Conservation (phyloP, 2,113 vertebrate species). For the Clarias magur region DNA sequence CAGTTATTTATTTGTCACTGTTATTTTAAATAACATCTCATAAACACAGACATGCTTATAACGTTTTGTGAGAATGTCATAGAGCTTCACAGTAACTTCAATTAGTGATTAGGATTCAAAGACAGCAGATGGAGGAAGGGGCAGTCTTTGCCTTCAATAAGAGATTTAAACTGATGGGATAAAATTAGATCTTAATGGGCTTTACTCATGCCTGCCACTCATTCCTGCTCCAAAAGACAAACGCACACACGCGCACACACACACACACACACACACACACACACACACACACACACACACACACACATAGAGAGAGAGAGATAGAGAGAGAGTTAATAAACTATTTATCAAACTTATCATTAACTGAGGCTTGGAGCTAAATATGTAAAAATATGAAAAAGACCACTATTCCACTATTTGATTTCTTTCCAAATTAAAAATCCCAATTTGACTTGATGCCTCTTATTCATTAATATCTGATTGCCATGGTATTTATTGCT, state of each 20-base stretch:
- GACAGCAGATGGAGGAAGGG: slow-evolving; percentile 19
- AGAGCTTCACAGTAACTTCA: slow-evolving; percentile 20
- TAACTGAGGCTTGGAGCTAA: neutral
- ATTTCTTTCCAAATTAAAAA: too few species aligned
- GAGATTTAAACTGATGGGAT: slow-evolving; percentile 47
- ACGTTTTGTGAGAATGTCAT: slow-evolving; percentile 8
- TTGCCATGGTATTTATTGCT: neutral
- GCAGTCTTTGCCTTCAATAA: neutral
- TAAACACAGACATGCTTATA: slow-evolving; percentile 32
- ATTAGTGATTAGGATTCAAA: slow-evolving; percentile 26
- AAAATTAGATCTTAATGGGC: slow-evolving; percentile 38
- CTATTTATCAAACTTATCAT: slow-evolving; percentile 31
- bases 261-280: neutral
- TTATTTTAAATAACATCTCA: slow-evolving; percentile 31
- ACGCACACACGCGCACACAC: neutral
- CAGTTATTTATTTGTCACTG: slow-evolving; percentile 7
- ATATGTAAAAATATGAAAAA: neutral
- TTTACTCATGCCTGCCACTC: slow-evolving; percentile 27
- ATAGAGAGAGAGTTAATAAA: neutral
- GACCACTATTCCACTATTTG: neutral
- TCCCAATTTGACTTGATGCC: too few species aligned
- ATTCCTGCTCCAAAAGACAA: slow-evolving; percentile 14
- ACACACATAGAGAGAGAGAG: too few species aligned
- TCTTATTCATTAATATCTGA: too few species aligned
- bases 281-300: neutral